Evolutionary conservation across 2,888 invertebrate species (phyloP).

Genomic region (Ectemnius continuus): DNA sequence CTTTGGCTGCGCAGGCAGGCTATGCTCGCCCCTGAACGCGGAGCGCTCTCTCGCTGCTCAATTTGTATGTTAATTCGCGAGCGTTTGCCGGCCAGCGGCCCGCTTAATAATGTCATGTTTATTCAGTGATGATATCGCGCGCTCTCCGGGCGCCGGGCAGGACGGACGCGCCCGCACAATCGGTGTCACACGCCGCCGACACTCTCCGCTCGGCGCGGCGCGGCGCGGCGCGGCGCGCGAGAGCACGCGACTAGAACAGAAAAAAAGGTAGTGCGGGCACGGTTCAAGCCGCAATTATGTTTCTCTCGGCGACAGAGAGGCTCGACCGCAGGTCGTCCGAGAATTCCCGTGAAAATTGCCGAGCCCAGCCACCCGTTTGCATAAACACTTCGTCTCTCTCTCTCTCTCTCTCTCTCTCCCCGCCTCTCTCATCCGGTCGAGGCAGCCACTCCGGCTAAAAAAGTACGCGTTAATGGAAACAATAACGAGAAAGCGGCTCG

Average conservation of each 20-base stretch:
- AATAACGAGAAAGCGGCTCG: background rate
- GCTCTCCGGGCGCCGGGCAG: constrained; percentile 63
- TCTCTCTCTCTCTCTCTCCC: constrained; percentile 13
- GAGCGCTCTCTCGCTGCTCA: constrained; percentile 71
- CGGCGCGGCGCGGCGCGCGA: constrained; percentile 7
- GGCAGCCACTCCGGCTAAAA: constrained; percentile 24
- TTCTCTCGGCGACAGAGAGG: constrained; percentile 33
- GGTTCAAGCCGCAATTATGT: constrained; percentile 48
- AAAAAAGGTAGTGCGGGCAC: constrained; percentile 1
- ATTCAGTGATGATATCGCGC: constrained; percentile 77
- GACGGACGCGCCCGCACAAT: constrained; percentile 63
- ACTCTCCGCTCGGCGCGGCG: constrained; percentile 18
- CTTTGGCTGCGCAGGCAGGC: constrained; percentile 39
- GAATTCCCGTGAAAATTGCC: constrained; percentile 51
- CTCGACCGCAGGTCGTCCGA: constrained; percentile 19
- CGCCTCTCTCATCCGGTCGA: background rate
- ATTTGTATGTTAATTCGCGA: constrained; percentile 78
- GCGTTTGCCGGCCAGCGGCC: constrained; percentile 75
- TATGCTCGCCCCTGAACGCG: constrained; percentile 48
- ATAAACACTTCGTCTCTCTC: constrained; percentile 42
- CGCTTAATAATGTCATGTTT: constrained; percentile 78
- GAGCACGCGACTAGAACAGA: background rate
- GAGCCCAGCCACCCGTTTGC: constrained; percentile 41
- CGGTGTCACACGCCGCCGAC: constrained; percentile 57
- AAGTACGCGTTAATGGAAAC: constrained; percentile 25